A percentile compares a stretch with the other conserved stretches of the same genome.
phyloP scores from a whole-genome alignment of 2,113 vertebrate genomes.

The Oplegnathus fasciatus region DNA sequence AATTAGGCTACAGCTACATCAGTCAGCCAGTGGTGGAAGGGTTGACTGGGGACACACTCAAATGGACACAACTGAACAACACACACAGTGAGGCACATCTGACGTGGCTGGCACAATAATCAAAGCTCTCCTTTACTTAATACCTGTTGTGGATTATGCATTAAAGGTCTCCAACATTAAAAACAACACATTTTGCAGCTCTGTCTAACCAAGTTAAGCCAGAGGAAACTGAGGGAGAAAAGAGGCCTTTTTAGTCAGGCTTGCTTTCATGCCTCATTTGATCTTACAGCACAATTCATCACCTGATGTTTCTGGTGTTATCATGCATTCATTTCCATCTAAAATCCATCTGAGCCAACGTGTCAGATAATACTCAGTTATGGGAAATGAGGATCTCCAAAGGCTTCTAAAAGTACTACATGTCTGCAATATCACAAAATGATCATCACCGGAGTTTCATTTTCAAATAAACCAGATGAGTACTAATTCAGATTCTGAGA shows the following conservation, averaged over 20 bases:
- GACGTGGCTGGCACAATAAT: constrained; percentile 16
- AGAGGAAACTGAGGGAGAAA: background rate
- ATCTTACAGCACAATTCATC: constrained; percentile 23
- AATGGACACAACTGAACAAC: constrained; percentile 60
- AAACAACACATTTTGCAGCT: constrained; percentile 26
- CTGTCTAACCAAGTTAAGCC: constrained; percentile 11
- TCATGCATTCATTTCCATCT: constrained; percentile 1
- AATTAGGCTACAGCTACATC: constrained; percentile 76
- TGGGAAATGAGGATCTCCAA: background rate
- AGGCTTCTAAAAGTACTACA: background rate
- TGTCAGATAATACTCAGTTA: background rate
- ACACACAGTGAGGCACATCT: constrained; percentile 15
- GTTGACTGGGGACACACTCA: constrained; percentile 71
- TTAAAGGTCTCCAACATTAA: constrained; percentile 4
- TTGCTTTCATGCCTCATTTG: background rate
- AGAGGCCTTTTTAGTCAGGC: background rate
- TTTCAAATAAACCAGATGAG: constrained; percentile 11
- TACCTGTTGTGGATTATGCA: constrained; percentile 4
- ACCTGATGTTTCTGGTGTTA: constrained; percentile 15
- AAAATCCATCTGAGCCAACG: background rate
- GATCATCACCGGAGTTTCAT: background rate
- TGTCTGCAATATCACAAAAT: background rate
- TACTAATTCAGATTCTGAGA: background rate
- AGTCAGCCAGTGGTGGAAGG: constrained; percentile 67
- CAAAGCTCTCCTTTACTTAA: constrained; percentile 2